phyloP scores from a whole-genome alignment of 2,797 vertebrate species.

The Onychomys torridus region DNA sequence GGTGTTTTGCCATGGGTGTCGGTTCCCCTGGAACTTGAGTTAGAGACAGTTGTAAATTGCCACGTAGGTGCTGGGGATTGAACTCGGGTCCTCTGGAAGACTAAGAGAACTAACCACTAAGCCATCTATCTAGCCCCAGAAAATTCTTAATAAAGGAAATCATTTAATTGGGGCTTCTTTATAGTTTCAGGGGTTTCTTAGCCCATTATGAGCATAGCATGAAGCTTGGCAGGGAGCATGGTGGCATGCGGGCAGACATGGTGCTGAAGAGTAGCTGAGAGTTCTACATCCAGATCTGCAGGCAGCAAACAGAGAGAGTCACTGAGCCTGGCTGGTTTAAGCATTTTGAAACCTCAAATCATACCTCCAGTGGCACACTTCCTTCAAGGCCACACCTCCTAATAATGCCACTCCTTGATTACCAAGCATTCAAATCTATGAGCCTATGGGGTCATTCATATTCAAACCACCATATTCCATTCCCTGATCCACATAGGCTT shows the following conservation, averaged over 20 bases:
- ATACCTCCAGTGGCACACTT: neutral
- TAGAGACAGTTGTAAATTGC: too few relatives aligned
- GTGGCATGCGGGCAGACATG: neutral
- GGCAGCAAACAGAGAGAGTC: neutral
- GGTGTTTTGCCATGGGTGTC: too few relatives aligned
- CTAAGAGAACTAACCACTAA: too few relatives aligned
- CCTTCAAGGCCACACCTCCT: neutral
- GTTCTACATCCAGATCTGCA: neutral
- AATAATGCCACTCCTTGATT: neutral
- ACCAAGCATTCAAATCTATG: neutral
- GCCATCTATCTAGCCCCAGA: too few relatives aligned
- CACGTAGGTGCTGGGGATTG: too few relatives aligned
- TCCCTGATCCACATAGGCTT: neutral
- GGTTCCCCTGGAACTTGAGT: too few relatives aligned
- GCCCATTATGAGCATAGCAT: neutral
- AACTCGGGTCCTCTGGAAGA: too few relatives aligned
- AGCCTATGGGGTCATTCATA: neutral
- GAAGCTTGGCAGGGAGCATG: neutral
- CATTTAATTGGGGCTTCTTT: neutral
- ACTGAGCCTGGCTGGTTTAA: neutral
- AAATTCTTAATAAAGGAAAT: neutral
- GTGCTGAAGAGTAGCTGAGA: neutral
- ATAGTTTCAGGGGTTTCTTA: neutral
- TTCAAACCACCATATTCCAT: neutral
- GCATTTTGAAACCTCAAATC: neutral